Evolutionary conservation across 2,888 invertebrate genomes (phyloP).

Genomic region (Ctenicera cuprea): DNA sequence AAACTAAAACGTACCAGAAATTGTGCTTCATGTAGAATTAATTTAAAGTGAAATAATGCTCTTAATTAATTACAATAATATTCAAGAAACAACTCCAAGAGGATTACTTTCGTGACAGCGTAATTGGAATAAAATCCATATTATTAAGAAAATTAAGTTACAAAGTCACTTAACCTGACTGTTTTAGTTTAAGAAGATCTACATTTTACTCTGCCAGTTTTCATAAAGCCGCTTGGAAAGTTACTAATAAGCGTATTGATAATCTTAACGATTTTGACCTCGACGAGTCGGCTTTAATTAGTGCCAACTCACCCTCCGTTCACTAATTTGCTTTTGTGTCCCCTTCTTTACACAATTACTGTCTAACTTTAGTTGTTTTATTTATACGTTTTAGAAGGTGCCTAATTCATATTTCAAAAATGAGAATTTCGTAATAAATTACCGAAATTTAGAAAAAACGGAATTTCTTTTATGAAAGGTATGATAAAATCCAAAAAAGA

Average conservation of each 20-base stretch:
- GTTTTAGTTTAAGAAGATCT: not conserved
- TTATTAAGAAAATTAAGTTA: not conserved
- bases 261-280: slow-evolving; percentile 42
- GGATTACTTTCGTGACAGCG: not conserved
- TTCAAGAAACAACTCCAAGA: not conserved
- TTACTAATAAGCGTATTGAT: slow-evolving; percentile 37
- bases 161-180: not conserved
- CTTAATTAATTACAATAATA: too few species aligned
- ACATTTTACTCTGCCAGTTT: slow-evolving; percentile 13
- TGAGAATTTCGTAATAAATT: too few species aligned
- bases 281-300: slow-evolving; percentile 34
- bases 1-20: too few species aligned
- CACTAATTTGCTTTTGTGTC: slow-evolving; percentile 37
- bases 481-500: not conserved
- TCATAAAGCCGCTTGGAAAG: slow-evolving; percentile 5
- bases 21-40: too few species aligned
- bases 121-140: not conserved
- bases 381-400: not conserved
- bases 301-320: slow-evolving; percentile 41
- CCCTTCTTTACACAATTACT: slow-evolving; percentile 25
- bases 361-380: not conserved
- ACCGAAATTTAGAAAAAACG: too few species aligned
- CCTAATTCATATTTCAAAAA: too few species aligned
- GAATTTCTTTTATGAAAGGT: too few species aligned
- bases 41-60: too few species aligned